Percentiles rank a stretch among this genome's conserved stretches.
Conservation (phyloP, 2,113 vertebrate genomes). For the Catharus minimus region DNA sequence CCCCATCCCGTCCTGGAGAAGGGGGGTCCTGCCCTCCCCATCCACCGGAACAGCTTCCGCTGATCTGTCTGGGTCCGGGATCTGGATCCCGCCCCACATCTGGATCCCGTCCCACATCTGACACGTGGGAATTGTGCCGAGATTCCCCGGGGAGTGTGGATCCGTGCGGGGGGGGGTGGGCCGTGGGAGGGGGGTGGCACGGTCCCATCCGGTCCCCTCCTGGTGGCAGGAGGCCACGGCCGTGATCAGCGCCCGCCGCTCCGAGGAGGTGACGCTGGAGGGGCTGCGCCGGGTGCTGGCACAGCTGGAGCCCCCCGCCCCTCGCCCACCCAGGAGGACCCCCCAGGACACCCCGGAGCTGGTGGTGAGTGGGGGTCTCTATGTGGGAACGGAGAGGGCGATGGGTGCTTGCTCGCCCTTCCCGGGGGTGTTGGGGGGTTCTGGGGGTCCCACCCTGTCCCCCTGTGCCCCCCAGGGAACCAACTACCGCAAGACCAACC, state of each 20-base stretch:
- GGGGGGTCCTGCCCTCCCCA: not conserved
- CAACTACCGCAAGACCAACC: slow-evolving; percentile 87
- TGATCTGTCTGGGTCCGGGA: not conserved
- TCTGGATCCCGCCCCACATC: not conserved
- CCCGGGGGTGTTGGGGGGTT: too few relatives aligned
- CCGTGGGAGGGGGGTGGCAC: not conserved
- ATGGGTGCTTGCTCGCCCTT: not conserved
- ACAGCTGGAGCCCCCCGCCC: not conserved
- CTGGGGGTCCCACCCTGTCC: not conserved
- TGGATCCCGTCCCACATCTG: not conserved
- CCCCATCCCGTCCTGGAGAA: not conserved
- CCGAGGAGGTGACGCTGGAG: slow-evolving; percentile 33
- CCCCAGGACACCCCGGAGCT: not conserved
- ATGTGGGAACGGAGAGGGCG: not conserved
- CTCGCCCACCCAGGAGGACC: not conserved
- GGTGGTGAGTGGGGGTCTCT: not conserved
- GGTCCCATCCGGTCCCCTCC: not conserved
- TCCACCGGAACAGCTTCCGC: not conserved
- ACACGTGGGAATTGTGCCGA: not conserved
- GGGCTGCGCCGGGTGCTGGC: not conserved
- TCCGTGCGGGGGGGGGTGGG: not conserved
- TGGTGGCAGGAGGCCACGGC: slow-evolving; percentile 30
- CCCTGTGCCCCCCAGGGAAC: slow-evolving; percentile 74
- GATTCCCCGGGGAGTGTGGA: not conserved
- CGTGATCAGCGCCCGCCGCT: not conserved